These are phyloP conservation scores for Samia ricini DNA, from an alignment of 1,140 invertebrate genomes.

Conservation along the genomic window DNA sequence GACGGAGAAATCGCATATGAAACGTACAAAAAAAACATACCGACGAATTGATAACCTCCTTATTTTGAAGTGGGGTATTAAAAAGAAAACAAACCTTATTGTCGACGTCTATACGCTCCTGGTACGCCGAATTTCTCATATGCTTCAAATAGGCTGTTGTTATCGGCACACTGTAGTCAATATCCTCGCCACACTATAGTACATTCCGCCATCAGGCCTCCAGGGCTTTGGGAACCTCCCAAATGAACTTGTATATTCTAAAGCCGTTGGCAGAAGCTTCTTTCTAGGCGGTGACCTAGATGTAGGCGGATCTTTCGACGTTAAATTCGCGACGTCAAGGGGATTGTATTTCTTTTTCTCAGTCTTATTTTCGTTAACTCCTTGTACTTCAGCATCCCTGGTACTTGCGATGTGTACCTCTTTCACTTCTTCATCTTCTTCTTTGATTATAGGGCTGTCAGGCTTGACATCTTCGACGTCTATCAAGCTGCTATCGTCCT, in stretches of 20 bases:
- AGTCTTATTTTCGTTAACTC: constrained; percentile 43
- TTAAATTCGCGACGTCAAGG: constrained; percentile 82
- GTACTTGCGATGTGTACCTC: constrained; percentile 61
- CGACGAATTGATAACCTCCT: no score
- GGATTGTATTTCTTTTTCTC: constrained; percentile 81
- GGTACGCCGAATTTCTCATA: constrained; percentile 82
- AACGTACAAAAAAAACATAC: no score
- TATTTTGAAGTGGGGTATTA: no score
- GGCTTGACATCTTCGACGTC: constrained; percentile 64
- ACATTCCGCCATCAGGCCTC: constrained; percentile 69
- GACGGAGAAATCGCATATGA: no score
- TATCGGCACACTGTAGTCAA: constrained; percentile 90
- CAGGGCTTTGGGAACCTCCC: constrained; percentile 67
- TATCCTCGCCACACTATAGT: constrained; percentile 73
- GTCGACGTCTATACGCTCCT: constrained; percentile 80
- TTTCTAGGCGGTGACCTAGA: constrained; percentile 72
- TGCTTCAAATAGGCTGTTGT: constrained; percentile 92
- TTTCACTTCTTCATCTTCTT: constrained; percentile 33
- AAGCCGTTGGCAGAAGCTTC: constrained; percentile 44
- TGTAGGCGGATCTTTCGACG: constrained; percentile 81
- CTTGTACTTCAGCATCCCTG: constrained; percentile 41
- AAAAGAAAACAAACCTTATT: constrained; percentile 68
- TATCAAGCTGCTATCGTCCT: constrained; percentile 65
- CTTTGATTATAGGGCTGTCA: constrained; percentile 49
- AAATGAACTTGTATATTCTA: constrained; percentile 48